Evolutionary conservation across 2,113 vertebrate species (phyloP).

Genomic region (Bubalus kerabau): DNA sequence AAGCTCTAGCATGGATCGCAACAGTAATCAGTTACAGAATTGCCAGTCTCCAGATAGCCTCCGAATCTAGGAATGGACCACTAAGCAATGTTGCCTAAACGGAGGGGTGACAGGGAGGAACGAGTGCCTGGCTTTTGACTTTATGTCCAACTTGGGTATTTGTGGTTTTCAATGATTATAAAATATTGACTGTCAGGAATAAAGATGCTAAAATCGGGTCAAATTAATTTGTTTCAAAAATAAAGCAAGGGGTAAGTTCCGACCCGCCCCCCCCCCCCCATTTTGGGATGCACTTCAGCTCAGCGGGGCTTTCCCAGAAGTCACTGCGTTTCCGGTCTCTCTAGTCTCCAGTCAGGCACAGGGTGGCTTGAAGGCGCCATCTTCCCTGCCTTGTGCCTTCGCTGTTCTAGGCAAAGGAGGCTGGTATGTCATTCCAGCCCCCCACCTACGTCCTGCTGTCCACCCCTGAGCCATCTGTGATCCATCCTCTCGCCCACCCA

Average conservation of each 20-base stretch:
- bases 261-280: fast-evolving
- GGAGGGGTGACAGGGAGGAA: too few species aligned
- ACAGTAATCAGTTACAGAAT: background rate
- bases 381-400: fast-evolving
- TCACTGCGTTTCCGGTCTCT: background rate
- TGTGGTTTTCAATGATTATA: background rate
- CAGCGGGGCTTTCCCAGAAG: background rate
- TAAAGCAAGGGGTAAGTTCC: background rate
- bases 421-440: background rate
- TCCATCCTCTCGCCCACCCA: fast-evolving
- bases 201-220: background rate
- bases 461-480: background rate
- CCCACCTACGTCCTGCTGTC: fast-evolving
- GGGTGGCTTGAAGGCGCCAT: fast-evolving
- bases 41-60: background rate
- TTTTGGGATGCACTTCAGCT: fast-evolving
- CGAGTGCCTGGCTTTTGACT: background rate
- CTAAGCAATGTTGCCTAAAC: background rate
- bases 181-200: background rate
- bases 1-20: background rate
- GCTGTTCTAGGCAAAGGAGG: fast-evolving
- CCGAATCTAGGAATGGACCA: background rate
- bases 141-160: background rate
- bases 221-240: background rate
- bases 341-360: fast-evolving